Evolutionary conservation across 23 tunicate genomes (phyloP).

Genomic region (Styela clava): DNA sequence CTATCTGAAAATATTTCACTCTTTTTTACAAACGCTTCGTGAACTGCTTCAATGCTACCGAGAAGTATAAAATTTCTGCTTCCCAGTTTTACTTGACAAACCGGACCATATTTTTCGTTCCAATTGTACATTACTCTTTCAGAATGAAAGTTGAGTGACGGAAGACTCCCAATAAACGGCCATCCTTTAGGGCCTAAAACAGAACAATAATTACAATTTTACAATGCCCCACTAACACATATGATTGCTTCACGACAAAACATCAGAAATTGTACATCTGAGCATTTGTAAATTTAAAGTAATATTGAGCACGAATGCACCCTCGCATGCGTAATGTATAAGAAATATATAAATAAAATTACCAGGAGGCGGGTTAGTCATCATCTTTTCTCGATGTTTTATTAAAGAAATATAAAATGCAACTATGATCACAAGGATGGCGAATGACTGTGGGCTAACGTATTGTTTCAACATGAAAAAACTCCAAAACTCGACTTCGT

Average conservation of each 20-base stretch:
- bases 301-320: no score
- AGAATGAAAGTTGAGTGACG: constrained; percentile 26
- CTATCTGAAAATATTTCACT: constrained; percentile 33
- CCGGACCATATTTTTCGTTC: constrained; percentile 49
- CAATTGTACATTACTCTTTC: constrained; percentile 37
- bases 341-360: no score
- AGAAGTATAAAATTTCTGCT: constrained; percentile 22
- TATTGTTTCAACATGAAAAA: background rate
- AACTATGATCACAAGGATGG: background rate
- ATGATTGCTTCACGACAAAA: no score
- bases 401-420: background rate
- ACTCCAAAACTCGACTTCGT: no score
- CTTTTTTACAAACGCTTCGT: constrained; percentile 55
- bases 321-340: no score
- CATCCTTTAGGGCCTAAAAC: constrained; percentile 43
- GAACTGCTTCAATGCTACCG: constrained; percentile 35
- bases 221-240: no score
- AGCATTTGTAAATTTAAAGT: no score
- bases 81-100: constrained; percentile 48
- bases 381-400: background rate
- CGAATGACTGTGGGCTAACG: background rate
- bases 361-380: background rate
- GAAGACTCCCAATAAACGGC: constrained; percentile 40
- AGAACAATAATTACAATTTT: background rate
- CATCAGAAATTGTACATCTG: no score